These are phyloP conservation scores for Setipinna tenuifilis DNA, from an alignment of 2,797 vertebrate genomes.

Conservation along the genomic window DNA sequence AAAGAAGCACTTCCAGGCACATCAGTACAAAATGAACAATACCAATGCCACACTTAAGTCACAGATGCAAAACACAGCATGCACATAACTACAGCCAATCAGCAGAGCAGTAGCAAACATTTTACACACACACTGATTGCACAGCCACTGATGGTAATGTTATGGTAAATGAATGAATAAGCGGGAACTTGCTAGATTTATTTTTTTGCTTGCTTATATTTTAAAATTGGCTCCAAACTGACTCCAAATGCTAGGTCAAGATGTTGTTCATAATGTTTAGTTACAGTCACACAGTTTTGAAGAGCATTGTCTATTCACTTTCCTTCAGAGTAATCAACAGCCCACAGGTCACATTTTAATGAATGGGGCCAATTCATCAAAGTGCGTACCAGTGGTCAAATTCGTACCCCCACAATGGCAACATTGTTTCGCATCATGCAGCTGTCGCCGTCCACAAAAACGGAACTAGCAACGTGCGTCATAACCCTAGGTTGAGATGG, in stretches of 20 bases:
- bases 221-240: not conserved
- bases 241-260: not conserved
- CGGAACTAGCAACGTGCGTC: conserved; percentile 27
- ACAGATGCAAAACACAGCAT: conserved; percentile 41
- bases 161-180: conserved; percentile 19
- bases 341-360: not conserved
- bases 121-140: conserved; percentile 37
- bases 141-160: conserved; percentile 29
- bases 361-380: conserved; percentile 17
- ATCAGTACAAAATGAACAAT: not conserved
- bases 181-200: not conserved
- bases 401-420: conserved; percentile 18
- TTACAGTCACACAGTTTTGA: not conserved
- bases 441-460: conserved; percentile 32
- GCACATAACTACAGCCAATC: conserved; percentile 18
- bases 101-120: conserved; percentile 34
- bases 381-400: not conserved
- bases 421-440: conserved; percentile 23
- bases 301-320: conserved; percentile 4
- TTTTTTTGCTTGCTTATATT: not conserved
- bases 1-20: not conserved
- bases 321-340: not conserved
- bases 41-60: conserved; percentile 1
- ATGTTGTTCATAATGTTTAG: not conserved
- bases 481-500: conserved; percentile 23